A percentile compares a stretch with the other conserved stretches of the same genome.
Evolutionary conservation across 1,140 invertebrate species (phyloP).

Genomic region (Neomicropteryx cornuta): DNA sequence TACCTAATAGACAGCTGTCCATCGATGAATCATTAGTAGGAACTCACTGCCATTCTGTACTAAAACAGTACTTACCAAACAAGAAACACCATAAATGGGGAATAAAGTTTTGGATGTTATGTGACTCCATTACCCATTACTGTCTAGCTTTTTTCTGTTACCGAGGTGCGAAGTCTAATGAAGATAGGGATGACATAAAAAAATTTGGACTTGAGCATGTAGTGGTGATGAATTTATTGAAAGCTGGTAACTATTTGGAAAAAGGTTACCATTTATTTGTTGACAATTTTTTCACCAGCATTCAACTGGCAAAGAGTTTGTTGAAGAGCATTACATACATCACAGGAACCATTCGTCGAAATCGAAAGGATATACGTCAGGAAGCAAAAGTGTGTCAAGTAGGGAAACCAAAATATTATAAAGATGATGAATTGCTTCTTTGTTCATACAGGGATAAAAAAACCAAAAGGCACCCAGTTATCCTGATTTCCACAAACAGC

Average conservation of each 20-base stretch:
- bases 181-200: constrained; percentile 13
- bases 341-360: constrained; percentile 13
- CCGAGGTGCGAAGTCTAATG: constrained; percentile 10
- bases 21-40: constrained; percentile 17
- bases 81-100: no score
- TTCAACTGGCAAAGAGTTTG: constrained; percentile 10
- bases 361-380: constrained; percentile 13
- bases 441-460: constrained; percentile 5
- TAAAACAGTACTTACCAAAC: no score
- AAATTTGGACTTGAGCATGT: constrained; percentile 15
- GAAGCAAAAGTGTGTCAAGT: constrained; percentile 7
- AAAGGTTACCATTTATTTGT: constrained; percentile 18
- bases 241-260: constrained; percentile 16
- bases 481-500: background rate
- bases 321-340: constrained; percentile 9
- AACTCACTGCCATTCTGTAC: constrained; percentile 11
- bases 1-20: constrained; percentile 15
- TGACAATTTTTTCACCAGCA: constrained; percentile 15
- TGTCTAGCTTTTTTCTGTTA: constrained; percentile 16
- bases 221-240: constrained; percentile 17
- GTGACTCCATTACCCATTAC: no score
- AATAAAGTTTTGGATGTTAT: no score
- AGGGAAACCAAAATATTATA: constrained; percentile 8
- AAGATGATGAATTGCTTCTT: constrained; percentile 6
- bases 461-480: constrained; percentile 1